A percentile compares a stretch with the other conserved stretches of the same genome.
phyloP scores from a whole-genome alignment of 2,797 vertebrate species.

The Alfaro cultratus region DNA sequence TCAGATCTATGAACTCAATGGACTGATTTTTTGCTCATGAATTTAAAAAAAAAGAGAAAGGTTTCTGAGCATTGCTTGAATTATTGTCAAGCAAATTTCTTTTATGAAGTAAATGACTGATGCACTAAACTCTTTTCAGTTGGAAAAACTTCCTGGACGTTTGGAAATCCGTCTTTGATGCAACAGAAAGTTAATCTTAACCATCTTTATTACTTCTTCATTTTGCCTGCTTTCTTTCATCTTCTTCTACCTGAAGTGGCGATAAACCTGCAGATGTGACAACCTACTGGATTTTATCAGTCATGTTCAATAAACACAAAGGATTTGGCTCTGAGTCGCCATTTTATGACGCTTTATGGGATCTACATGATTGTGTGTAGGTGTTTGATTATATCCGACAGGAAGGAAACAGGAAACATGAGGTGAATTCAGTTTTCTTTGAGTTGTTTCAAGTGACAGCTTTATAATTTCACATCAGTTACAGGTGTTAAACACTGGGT shows the following conservation, averaged over 20 bases:
- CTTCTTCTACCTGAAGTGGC: background rate
- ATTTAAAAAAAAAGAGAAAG: background rate
- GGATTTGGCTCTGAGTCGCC: conserved; percentile 17
- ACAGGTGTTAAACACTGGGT: conserved; percentile 57
- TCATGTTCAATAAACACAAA: background rate
- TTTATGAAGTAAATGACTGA: background rate
- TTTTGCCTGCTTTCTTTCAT: background rate
- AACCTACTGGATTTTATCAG: conserved; percentile 1
- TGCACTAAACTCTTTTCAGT: background rate
- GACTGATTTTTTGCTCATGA: background rate
- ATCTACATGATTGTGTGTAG: background rate
- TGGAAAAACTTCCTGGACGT: background rate
- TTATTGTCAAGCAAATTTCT: background rate
- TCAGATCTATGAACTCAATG: background rate
- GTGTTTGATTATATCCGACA: background rate
- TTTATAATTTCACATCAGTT: conserved; percentile 31
- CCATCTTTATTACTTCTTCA: background rate
- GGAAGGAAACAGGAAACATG: conserved; percentile 56
- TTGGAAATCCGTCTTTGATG: background rate
- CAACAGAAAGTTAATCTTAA: background rate
- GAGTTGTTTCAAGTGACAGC: conserved; percentile 29
- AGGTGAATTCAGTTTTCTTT: conserved; percentile 63
- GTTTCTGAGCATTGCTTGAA: background rate
- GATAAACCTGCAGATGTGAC: conserved; percentile 13
- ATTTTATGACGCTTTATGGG: conserved; percentile 20